Percentiles rank a stretch among this genome's conserved stretches.
These are phyloP conservation scores for Gymnobelideus leadbeateri DNA, from an alignment of 2,113 vertebrate species.

Conservation along the genomic window DNA sequence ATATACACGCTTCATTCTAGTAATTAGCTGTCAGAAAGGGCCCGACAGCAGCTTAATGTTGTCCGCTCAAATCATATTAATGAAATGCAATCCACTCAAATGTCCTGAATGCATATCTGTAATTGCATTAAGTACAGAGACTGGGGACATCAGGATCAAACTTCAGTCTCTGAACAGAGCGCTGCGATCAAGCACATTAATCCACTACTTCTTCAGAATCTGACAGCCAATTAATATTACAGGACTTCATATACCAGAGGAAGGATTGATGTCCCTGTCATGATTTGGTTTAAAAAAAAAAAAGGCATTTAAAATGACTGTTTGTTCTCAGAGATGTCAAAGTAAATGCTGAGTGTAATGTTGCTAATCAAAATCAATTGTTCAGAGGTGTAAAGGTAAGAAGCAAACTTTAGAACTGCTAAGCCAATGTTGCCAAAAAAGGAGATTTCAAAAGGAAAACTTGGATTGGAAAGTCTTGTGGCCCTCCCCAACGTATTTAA, in stretches of 20 bases:
- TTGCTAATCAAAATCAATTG: slow-evolving; percentile 79
- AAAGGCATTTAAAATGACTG: slow-evolving; percentile 75
- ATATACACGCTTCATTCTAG: slow-evolving; percentile 94
- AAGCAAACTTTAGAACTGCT: slow-evolving; percentile 69
- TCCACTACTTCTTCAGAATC: slow-evolving; percentile 93
- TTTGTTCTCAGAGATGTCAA: slow-evolving; percentile 78
- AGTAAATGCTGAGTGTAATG: slow-evolving; percentile 73
- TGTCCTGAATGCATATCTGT: slow-evolving; percentile 95
- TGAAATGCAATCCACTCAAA: slow-evolving; percentile 97
- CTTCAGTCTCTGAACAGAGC: slow-evolving; percentile 85
- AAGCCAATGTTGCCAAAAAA: slow-evolving; percentile 40
- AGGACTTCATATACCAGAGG: slow-evolving; percentile 85
- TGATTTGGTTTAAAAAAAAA: slow-evolving; percentile 74
- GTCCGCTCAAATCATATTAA: slow-evolving; percentile 98
- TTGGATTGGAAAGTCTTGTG: slow-evolving; percentile 42
- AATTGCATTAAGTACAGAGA: slow-evolving; percentile 91
- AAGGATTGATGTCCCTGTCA: slow-evolving; percentile 81
- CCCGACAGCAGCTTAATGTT: slow-evolving; percentile 96
- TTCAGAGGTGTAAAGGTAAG: slow-evolving; percentile 76
- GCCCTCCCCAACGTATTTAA: slow-evolving; percentile 50
- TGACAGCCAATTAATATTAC: slow-evolving; percentile 96
- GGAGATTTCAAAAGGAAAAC: slow-evolving; percentile 28
- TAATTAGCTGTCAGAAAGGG: slow-evolving; percentile 98
- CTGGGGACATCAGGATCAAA: slow-evolving; percentile 87
- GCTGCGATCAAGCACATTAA: slow-evolving; percentile 91